Percentiles rank a stretch among this genome's conserved stretches.
Evolutionary conservation across 1,140 invertebrate species (phyloP).

Genomic region (Lordiphosa mommai): DNA sequence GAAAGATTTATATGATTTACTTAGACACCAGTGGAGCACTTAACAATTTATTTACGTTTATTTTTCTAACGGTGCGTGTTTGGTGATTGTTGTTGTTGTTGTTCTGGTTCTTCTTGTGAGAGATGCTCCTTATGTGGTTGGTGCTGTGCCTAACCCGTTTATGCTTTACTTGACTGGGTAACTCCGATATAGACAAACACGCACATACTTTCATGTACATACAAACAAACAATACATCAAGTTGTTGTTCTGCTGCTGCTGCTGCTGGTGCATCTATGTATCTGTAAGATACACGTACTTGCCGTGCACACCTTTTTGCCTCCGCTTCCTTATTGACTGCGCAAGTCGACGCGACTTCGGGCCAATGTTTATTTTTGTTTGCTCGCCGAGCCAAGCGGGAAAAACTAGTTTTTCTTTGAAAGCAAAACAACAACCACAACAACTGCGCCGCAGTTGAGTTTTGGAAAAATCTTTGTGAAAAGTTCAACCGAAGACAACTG

Average conservation of each 20-base stretch:
- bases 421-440: constrained; percentile 25
- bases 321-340: constrained; percentile 62
- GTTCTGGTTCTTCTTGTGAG: constrained; percentile 30
- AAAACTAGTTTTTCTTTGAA: constrained; percentile 66
- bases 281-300: constrained; percentile 65
- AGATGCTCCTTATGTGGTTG: constrained; percentile 26
- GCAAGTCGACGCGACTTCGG: constrained; percentile 20
- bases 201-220: constrained; percentile 29
- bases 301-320: constrained; percentile 39
- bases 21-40: constrained; percentile 12
- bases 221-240: constrained; percentile 62
- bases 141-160: constrained; percentile 61
- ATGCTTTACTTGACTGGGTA: constrained; percentile 64
- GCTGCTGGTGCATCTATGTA: constrained; percentile 48
- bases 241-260: constrained; percentile 36
- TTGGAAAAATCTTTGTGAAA: constrained; percentile 43
- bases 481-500: constrained; percentile 55
- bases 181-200: constrained; percentile 24
- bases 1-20: constrained; percentile 10
- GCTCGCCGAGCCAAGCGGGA: constrained; percentile 53
- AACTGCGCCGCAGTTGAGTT: constrained; percentile 41
- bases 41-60: constrained; percentile 39
- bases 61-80: constrained; percentile 45
- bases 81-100: constrained; percentile 22
- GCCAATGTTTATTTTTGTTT: constrained; percentile 77